These are phyloP conservation scores for Eclectus roratus DNA, from an alignment of 2,113 vertebrate genomes.

Conservation along the genomic window DNA sequence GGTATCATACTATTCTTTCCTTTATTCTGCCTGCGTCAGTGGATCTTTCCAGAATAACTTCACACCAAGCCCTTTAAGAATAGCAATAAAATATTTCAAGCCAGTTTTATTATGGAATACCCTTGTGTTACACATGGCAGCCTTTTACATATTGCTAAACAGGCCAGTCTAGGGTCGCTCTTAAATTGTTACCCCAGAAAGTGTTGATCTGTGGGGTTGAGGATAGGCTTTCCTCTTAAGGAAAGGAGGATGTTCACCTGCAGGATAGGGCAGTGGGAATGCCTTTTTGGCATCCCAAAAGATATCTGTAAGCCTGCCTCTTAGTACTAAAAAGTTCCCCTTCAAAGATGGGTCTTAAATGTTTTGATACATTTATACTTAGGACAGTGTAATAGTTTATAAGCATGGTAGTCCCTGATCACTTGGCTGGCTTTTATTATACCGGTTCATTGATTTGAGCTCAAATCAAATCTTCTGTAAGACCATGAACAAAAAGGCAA, in stretches of 20 bases:
- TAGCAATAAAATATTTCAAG: neutral
- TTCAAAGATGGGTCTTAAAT: neutral
- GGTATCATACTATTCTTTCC: neutral
- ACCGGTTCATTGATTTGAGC: neutral
- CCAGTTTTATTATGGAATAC: neutral
- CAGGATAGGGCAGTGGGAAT: neutral
- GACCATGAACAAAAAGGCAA: neutral
- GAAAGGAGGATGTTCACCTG: neutral
- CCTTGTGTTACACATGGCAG: rapidly evolving
- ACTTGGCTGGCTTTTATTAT: neutral
- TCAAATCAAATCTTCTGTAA: neutral
- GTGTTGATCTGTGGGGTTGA: too few relatives aligned
- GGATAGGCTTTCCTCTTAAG: rapidly evolving
- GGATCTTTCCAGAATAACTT: neutral
- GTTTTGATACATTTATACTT: neutral
- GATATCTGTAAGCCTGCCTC: neutral
- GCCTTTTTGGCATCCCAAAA: neutral
- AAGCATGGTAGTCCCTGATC: neutral
- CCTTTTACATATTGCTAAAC: neutral
- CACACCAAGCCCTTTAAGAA: neutral
- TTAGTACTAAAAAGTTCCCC: neutral
- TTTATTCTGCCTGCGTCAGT: neutral
- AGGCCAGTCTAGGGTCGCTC: neutral
- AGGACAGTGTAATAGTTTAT: neutral
- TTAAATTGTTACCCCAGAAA: neutral